Evolutionary conservation across 2,113 vertebrate species (phyloP), one percentile per base, ranked within the genome.

Genomic region (Illadopsis cleaveri): DNA sequence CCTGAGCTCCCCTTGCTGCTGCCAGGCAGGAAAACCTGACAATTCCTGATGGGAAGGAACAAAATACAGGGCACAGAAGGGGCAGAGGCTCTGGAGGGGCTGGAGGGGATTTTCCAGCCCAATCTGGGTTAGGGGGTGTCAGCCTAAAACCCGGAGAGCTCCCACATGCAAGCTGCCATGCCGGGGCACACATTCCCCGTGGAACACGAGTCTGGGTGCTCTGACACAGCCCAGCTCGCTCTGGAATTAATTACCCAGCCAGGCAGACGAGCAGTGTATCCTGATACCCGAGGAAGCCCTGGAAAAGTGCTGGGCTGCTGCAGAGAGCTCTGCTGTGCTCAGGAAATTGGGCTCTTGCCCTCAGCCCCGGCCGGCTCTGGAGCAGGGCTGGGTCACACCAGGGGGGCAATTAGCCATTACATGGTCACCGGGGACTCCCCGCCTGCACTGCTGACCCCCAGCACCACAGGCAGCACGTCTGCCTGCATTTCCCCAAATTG

Each of bases 341-440:
- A 91, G 95, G 93, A 95, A 92, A 93, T 77, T 61, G 93, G 90
- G 92, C 95, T 90, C 84, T 77, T 94, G 96, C 86, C 94, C 94
- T 96, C 10, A 7, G 11, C 86, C 62, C 3, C 16, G 38, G 66
- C 73, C 0, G 9, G 44, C 90, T 72, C 90, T 53, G 1, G 8
- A 17, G 65, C 91, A 14, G 1, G 50, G 80, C 92, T 5, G 66
- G 95, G 90, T 82, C 90, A 85, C 37, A 12, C 44, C 6, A 81
- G 83, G 95, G 17, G 68, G 31, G 30, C 94, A 78, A 90, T 90
- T 84, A 89, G 95, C 73, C 79, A 4, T 14, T 9, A 90, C 88
- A 84, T 0, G 47, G 68, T n/a, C 94, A 71, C 93, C 86, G 16
- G 89, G 80, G 91, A 31, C 60, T 12, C 33, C 86, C 83, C 75